Evolutionary conservation across 1,140 invertebrate genomes (phyloP), one percentile per base, ranked within the genome.

Genomic region (Drosophila nasuta): DNA sequence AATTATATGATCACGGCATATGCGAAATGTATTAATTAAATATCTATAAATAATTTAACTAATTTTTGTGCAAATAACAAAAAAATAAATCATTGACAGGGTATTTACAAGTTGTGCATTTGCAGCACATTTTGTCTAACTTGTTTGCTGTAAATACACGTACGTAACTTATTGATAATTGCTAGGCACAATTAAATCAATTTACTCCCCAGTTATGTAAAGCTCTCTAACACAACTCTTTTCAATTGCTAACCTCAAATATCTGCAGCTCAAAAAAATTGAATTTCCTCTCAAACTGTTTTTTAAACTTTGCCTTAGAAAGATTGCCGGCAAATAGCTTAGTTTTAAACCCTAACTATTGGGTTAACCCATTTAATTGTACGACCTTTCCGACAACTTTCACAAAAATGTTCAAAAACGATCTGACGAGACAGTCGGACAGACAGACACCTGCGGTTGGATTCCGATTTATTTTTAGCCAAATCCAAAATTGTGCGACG

Each of bases 401-500:
- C 71, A 74, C 71, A 74, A 68, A 25, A 33, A 6, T 45, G 35
- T 0, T 25, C 20, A 25, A 56, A 71, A 49, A 11, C 35, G 7
- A 60, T 63, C 49, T 10, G n/a, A 25, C 20, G 20, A 25, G 20
- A 25, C 20, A 25, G 20, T 25, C 20, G 20, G 3, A 4, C 15
- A 68, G 56, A 60, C 20, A 25, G 52, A 68, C 71, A 74, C 71
- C 71, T 68, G 56, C 43, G 62, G 62, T 67, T 13, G 13, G 30
- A 6, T 38, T 38, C 15, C 49, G 49, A 45, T 76, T 64, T 85
- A 85, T 87, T 82, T 86, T 79, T 87, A 82, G 72, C 57, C 38
- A 48, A 49, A 62, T 8, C 5, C 30, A 43, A 10, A 46, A 57
- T 33, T 48, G 54, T 51, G 38, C 43, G 45, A 64, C 70, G 15